Conservation (phyloP, 2,113 vertebrate species). For the Scalopus aquaticus region DNA sequence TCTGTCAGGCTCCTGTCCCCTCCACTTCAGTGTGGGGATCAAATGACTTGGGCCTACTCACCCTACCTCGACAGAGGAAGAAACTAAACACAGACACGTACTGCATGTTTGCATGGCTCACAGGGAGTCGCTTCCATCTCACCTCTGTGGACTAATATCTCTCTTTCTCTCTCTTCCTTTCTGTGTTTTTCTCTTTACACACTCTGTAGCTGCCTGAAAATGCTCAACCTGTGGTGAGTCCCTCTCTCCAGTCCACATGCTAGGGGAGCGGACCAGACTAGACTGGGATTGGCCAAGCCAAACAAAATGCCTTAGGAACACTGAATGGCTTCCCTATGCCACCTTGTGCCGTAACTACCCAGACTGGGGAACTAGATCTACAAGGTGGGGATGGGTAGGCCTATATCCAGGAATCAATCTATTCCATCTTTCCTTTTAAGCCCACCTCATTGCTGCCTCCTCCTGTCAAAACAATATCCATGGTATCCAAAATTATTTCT, state of each 20-base stretch:
- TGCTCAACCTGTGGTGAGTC: constrained; percentile 99
- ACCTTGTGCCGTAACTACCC: constrained; percentile 74
- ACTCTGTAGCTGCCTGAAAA: constrained; percentile 99
- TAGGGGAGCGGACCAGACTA: constrained; percentile 93
- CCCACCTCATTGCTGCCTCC: constrained; percentile 41
- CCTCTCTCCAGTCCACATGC: constrained; percentile 95
- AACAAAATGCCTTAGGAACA: constrained; percentile 71
- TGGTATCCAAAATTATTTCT: constrained; percentile 13
- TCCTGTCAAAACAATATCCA: constrained; percentile 44
- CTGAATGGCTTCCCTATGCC: constrained; percentile 70
- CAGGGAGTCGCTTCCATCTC: constrained; percentile 85
- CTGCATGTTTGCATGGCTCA: constrained; percentile 90
- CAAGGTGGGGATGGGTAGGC: constrained; percentile 67
- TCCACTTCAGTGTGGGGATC: constrained; percentile 8
- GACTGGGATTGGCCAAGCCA: constrained; percentile 83
- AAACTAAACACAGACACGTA: constrained; percentile 78
- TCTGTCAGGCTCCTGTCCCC: background rate
- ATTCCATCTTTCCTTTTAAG: constrained; percentile 61
- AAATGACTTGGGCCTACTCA: background rate
- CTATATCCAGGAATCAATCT: constrained; percentile 59
- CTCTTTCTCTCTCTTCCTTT: constrained; percentile 93
- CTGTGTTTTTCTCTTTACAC: constrained; percentile 93
- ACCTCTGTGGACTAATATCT: constrained; percentile 90
- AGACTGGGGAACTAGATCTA: constrained; percentile 55
- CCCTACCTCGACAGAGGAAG: constrained; percentile 33